Base-by-base conservation (phyloP, 2,888 invertebrate species). In the Lapara coniferarum region DNA sequence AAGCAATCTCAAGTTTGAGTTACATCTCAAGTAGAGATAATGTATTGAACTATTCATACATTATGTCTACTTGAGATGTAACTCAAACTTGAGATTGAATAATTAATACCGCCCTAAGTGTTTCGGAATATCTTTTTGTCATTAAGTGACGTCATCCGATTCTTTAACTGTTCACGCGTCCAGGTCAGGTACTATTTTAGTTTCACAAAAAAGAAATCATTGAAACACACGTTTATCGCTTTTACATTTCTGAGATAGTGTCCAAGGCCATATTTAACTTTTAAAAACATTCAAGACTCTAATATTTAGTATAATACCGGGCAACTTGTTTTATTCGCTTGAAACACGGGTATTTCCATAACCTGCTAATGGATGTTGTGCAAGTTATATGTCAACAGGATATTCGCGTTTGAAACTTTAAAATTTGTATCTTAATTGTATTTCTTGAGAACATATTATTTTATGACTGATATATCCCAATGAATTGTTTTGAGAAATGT, bases 191-290 rank as follows among this genome's bases (percentile, higher is more conserved):
- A 74, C 75, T 80, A 79, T 78, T 79, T 75, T 72, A 70, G 75
- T 71, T 75, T 69, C 57, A 75, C 70, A 58, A 75, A 79, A 76
- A 78, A 76, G 73, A 79, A 77, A 75, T 74, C 74, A 73, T 77
- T 73, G 66, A 75, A 59, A 75, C 76, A 77, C 72, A 77, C 73
- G 73, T 78, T 79, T 79, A 78, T 76, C 75, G 73, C 73, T 72
- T 68, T 74, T 69, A 46, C 72, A 68, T 72, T 77, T 69, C 71
- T 71, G 67, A 77, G 75, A 74, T 76, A 73, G 75, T 72, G 75
- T 72, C 73, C 75, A 73, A 77, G 77, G 81, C 72, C 77, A 70
- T 73, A 71, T 71, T 73, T 73, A 72, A 73, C 73, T 73, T 72
- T 73, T 73, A 73, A 69, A 73, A 73, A 69, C 75, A 13, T 55